Evolutionary conservation across 2,888 invertebrate species (phyloP).

Genomic region (Pharmacophagus antenor): DNA sequence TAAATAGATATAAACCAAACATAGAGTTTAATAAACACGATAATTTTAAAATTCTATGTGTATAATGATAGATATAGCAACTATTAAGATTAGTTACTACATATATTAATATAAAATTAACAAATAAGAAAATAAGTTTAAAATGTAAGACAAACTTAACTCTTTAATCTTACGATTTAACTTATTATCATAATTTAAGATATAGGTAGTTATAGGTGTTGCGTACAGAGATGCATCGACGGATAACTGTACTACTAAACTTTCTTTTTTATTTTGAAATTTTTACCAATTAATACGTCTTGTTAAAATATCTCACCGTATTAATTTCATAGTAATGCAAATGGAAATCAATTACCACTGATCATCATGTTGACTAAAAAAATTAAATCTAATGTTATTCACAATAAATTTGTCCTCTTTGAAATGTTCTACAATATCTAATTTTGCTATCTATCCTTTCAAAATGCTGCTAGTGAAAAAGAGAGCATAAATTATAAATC

Average conservation of each 20-base stretch:
- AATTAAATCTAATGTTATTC: no score
- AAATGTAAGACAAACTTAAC: background rate
- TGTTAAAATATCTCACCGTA: background rate
- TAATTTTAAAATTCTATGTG: background rate
- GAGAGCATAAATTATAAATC: no score
- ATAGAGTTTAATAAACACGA: background rate
- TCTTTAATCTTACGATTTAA: no score
- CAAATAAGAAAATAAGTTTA: background rate
- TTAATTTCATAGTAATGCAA: no score
- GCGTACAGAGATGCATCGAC: background rate
- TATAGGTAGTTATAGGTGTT: slow-evolving; percentile 3
- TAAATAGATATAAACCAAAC: background rate
- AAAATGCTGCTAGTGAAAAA: no score
- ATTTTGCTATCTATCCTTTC: no score
- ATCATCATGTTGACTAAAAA: no score
- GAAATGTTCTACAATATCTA: no score
- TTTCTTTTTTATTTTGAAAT: background rate
- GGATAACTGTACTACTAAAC: background rate
- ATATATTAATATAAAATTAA: background rate
- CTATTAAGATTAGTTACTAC: background rate
- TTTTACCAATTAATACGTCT: background rate
- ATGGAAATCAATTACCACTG: no score
- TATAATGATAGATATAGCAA: background rate
- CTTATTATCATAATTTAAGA: background rate
- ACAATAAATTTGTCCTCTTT: no score